Base-by-base conservation (phyloP, 1,140 invertebrate genomes). In the Scylla paramamosain region DNA sequence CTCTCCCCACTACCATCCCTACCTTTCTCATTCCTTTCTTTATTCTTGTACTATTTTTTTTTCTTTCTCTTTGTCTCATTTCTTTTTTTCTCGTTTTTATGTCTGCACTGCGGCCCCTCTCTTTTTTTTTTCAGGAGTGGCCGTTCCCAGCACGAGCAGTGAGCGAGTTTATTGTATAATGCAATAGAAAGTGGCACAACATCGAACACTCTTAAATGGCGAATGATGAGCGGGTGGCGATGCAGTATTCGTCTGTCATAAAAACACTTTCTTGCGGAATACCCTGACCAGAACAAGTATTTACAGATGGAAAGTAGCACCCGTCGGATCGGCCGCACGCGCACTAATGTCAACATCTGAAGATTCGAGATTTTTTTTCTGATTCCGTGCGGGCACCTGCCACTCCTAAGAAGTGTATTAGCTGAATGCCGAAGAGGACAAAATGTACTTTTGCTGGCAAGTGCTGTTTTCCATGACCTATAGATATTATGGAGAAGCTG, bases 261-360 rank as follows among this genome's bases (percentile, higher is more conserved):
- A 77, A 77, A 77, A 77, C 67, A 25, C 67, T 16, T n/a, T 77
- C 20, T 77, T 77, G 67, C 67, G 67, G 67, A 77, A 77, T 77
- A 77, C 67, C 67, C 67, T 77, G 20, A 77, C 67, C 20, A 77
- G 67, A 77, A 77, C 67, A n/a, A 77, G 67, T 77, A 77, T 77
- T 77, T 77, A n/a, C n/a, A n/a, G n/a, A n/a, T 77, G 67, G 67
- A 77, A 77, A 77, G 67, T 77, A 77, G 20, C 67, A 77, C 67
- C 67, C 67, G 67, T n/a, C 25, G 67, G 12, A 77, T 0, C 67
- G 67, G 20, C 67, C 6, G 25, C 67, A 77, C 25, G 67, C 25
- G 67, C 67, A 77, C 67, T 77, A 77, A 77, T 77, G 67, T n/a
- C n/a, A 25, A 77, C 20, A n/a, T 77, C 20, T 77, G 67, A 77